Evolutionary conservation across 2,113 vertebrate species (phyloP).

Genomic region (Tragulus kanchil): DNA sequence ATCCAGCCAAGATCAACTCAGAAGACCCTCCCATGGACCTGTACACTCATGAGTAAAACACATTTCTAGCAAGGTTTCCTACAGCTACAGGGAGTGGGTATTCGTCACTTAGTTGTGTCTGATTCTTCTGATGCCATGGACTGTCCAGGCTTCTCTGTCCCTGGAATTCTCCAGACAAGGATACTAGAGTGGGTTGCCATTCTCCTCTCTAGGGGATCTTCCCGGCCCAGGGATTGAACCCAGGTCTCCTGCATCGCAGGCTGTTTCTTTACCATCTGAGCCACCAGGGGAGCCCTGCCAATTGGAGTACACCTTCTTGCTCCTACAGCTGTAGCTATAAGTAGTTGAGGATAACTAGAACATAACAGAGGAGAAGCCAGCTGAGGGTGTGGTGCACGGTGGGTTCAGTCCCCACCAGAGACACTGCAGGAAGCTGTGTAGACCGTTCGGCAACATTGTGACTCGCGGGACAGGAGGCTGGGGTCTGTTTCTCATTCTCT

Average conservation of each 20-base stretch:
- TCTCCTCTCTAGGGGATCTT: too few relatives aligned
- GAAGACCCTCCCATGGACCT: not conserved
- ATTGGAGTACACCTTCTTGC: too few relatives aligned
- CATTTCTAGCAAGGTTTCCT: not conserved
- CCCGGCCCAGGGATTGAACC: too few relatives aligned
- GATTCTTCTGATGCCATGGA: too few relatives aligned
- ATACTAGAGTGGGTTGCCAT: too few relatives aligned
- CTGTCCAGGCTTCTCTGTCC: too few relatives aligned
- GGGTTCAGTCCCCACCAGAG: not conserved
- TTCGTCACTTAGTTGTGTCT: too few relatives aligned
- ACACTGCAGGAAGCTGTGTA: not conserved
- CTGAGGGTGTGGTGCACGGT: rapidly evolving
- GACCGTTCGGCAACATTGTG: rapidly evolving
- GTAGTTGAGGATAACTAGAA: not conserved
- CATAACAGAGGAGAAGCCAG: not conserved
- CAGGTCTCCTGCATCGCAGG: too few relatives aligned
- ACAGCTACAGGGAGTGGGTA: not conserved
- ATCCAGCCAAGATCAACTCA: not conserved
- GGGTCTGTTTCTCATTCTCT: not conserved
- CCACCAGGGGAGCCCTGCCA: too few relatives aligned
- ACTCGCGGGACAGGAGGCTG: not conserved
- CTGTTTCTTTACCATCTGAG: too few relatives aligned
- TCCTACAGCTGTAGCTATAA: not conserved
- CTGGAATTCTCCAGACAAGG: too few relatives aligned
- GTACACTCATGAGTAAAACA: not conserved